These are phyloP conservation scores for Syngnathus scovelli DNA, from an alignment of 2,113 vertebrate genomes.

Conservation along the genomic window DNA sequence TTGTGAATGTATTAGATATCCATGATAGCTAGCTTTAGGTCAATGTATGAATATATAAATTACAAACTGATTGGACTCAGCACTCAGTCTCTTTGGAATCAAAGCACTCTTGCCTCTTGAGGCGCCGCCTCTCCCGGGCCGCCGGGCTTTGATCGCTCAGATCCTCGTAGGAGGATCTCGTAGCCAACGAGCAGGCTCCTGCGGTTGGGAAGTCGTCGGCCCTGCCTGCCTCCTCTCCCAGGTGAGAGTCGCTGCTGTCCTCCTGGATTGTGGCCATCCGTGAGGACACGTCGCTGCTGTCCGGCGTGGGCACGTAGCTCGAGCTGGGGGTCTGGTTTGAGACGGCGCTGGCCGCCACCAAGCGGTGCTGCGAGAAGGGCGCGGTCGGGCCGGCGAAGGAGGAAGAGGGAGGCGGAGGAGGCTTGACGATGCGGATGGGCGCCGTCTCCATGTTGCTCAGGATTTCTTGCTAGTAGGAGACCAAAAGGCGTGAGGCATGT, in stretches of 20 bases:
- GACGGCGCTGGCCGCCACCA: conserved; percentile 33
- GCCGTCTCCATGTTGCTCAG: conserved; percentile 83
- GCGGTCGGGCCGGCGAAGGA: conserved; percentile 60
- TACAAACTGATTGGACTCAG: conserved; percentile 54
- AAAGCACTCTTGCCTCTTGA: conserved; percentile 84
- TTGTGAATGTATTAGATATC: background rate
- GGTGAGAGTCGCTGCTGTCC: conserved; percentile 87
- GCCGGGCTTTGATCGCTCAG: conserved; percentile 75
- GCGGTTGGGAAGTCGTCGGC: conserved; percentile 82
- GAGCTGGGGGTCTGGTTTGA: conserved; percentile 32
- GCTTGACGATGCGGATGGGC: conserved; percentile 82
- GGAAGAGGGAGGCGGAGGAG: conserved; percentile 63
- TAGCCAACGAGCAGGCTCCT: conserved; percentile 71
- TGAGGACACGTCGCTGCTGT: conserved; percentile 51
- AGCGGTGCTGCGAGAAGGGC: conserved; percentile 52
- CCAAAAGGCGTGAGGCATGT: conserved; percentile 12
- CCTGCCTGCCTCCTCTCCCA: conserved; percentile 77
- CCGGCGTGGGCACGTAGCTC: conserved; percentile 54
- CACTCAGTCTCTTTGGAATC: conserved; percentile 95
- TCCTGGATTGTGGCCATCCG: conserved; percentile 98
- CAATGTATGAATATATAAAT: background rate
- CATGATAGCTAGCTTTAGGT: background rate
- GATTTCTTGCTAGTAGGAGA: conserved; percentile 80
- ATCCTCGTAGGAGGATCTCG: conserved; percentile 90
- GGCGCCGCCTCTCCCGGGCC: conserved; percentile 77